These are phyloP conservation scores for Daubentonia madagascariensis DNA, from an alignment of 2,113 vertebrate species.

Conservation along the genomic window DNA sequence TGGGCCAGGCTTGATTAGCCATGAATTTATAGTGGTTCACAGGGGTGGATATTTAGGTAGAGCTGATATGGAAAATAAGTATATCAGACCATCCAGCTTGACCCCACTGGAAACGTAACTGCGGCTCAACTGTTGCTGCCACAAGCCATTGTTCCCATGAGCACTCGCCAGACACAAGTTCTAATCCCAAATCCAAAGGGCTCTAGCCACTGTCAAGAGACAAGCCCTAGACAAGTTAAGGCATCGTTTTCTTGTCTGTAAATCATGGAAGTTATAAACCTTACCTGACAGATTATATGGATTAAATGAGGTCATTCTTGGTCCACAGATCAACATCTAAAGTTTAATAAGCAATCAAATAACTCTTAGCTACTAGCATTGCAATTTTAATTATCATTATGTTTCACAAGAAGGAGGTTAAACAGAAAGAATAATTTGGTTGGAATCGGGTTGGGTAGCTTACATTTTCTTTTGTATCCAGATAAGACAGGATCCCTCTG, in stretches of 20 bases:
- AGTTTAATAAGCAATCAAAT: neutral
- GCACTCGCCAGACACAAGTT: neutral
- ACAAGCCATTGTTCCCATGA: neutral
- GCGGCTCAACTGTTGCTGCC: neutral
- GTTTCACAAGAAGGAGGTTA: neutral
- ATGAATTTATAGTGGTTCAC: neutral
- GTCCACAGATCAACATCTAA: neutral
- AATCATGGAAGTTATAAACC: neutral
- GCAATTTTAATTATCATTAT: neutral
- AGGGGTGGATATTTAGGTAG: neutral
- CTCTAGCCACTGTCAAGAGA: neutral
- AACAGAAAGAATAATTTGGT: neutral
- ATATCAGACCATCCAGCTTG: neutral
- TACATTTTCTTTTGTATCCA: neutral
- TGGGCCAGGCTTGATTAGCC: neutral
- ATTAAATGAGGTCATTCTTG: neutral
- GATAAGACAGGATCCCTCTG: neutral
- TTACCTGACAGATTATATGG: neutral
- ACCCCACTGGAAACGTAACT: neutral
- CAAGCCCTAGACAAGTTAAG: neutral
- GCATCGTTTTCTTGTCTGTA: neutral
- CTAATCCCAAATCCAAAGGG: neutral
- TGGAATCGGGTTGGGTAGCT: neutral
- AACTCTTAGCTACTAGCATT: neutral
- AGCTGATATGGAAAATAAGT: neutral